Conservation (phyloP, 2,888 invertebrate species). For the Prenolepis imparis region DNA sequence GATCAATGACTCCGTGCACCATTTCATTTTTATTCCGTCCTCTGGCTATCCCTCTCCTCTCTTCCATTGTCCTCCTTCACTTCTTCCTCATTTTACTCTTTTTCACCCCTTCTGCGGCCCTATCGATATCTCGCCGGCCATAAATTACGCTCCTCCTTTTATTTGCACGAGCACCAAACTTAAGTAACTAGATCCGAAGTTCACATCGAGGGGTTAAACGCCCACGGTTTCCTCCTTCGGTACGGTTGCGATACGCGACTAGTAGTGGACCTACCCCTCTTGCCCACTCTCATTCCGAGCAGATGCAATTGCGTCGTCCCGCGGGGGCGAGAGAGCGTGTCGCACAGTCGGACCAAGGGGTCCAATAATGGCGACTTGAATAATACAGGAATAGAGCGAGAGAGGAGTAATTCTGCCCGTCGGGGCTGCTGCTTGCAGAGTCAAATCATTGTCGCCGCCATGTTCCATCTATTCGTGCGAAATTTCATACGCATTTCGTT, state of each 20-base stretch:
- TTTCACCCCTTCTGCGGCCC: conserved; percentile 39
- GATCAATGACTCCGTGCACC: conserved; percentile 48
- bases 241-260: conserved; percentile 55
- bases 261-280: conserved; percentile 53
- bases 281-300: conserved; percentile 72
- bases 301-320: conserved; percentile 80
- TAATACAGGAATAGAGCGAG: conserved; percentile 72
- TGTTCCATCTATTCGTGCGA: conserved; percentile 68
- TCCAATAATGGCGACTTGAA: conserved; percentile 78
- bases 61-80: not conserved
- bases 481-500: conserved; percentile 63
- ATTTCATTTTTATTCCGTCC: conserved; percentile 52
- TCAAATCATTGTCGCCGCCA: conserved; percentile 74
- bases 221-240: conserved; percentile 64
- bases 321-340: conserved; percentile 75
- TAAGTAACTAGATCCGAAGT: conserved; percentile 77
- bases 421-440: conserved; percentile 52
- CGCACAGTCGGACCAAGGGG: conserved; percentile 71
- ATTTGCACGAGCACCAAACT: conserved; percentile 74
- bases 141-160: conserved; percentile 75
- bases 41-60: conserved; percentile 8
- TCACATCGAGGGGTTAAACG: conserved; percentile 74
- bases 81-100: not conserved
- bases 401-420: conserved; percentile 46
- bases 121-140: conserved; percentile 61